Evolutionary conservation across 2,113 vertebrate species (phyloP).

Genomic region (Columbina picui): DNA sequence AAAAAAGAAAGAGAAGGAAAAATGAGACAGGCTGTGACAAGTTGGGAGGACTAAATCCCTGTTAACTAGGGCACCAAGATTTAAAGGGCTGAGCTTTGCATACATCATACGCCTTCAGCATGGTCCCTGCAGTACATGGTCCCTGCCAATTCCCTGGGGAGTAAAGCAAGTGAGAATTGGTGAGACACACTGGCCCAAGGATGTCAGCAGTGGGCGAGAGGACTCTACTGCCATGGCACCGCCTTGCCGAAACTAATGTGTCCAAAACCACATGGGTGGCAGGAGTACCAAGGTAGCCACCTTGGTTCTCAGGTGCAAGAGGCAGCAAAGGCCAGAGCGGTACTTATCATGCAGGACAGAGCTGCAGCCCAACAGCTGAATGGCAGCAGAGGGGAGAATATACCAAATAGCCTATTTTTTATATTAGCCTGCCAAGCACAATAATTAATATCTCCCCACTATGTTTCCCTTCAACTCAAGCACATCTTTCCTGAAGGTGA

Average conservation of each 20-base stretch:
- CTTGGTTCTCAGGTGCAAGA: neutral
- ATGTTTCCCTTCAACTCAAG: neutral
- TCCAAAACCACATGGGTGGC: neutral
- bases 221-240: neutral
- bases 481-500: neutral
- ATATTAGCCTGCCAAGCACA: no score
- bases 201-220: accelerated
- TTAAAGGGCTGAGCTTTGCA: conserved; percentile 17
- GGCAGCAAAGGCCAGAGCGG: neutral
- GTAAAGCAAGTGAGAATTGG: neutral
- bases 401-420: neutral
- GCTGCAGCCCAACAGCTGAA: neutral
- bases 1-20: conserved; percentile 4
- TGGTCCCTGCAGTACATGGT: neutral
- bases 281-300: neutral
- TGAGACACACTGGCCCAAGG: neutral
- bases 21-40: conserved; percentile 41
- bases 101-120: neutral
- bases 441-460: neutral
- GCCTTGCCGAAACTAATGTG: neutral
- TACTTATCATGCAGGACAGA: neutral
- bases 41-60: conserved; percentile 37
- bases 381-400: neutral
- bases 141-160: neutral
- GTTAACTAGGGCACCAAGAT: conserved; percentile 55